Conservation (phyloP, 2,113 vertebrate species). For the Anseranas semipalmata region DNA sequence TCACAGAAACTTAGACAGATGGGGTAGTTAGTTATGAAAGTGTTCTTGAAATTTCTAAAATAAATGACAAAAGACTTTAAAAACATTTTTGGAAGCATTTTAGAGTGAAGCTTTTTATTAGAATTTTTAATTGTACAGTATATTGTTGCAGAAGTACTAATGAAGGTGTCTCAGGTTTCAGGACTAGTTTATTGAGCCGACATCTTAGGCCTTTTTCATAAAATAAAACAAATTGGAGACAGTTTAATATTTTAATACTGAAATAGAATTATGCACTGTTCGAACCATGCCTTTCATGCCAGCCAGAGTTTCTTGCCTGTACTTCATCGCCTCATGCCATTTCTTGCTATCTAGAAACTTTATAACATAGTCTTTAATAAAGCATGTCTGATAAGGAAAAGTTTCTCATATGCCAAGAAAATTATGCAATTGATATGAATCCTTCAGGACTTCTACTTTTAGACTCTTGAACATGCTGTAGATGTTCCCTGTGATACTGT, state of each 20-base stretch:
- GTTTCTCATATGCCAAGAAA: neutral
- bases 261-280: neutral
- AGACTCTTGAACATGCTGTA: neutral
- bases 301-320: neutral
- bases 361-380: neutral
- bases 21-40: neutral
- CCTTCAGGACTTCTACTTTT: neutral
- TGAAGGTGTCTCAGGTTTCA: neutral
- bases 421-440: neutral
- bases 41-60: neutral
- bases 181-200: neutral
- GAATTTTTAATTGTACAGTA: neutral
- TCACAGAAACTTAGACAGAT: neutral
- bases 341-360: neutral
- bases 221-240: neutral
- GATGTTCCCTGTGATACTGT: neutral
- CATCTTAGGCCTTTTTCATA: neutral
- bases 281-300: rapidly evolving
- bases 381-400: neutral
- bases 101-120: neutral
- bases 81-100: neutral
- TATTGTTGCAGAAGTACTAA: neutral
- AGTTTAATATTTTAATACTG: neutral
- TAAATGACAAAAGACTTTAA: neutral
- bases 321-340: neutral